Base-by-base conservation (phyloP, 1,140 invertebrate genomes). In the Drosophila mojavensis region DNA sequence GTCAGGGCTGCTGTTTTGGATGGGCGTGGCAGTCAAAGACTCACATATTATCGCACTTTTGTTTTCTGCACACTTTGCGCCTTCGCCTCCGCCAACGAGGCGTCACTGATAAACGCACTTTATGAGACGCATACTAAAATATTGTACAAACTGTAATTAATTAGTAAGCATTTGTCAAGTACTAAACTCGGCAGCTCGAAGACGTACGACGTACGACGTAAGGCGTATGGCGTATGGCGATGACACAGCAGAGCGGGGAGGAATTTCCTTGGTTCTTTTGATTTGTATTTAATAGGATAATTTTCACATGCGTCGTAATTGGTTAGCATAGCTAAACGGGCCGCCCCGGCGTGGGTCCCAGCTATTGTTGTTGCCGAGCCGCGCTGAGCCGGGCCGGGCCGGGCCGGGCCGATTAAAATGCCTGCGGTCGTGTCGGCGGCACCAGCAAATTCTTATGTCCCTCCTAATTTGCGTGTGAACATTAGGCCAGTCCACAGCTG, bases 81-180 rank as follows among this genome's bases (percentile, higher is more conserved):
- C 48, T 48, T 50, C 45, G 59, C 64, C 48, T 48, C 43, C 28
- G 59, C 43, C 9, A 24, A 13, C 59, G 60, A 39, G 10, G 36
- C 36, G 36, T 39, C 36, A 39, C 41, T 69, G 81, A 85, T 90
- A 75, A 79, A 89, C 85, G 86, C 86, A 90, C 85, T 90, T 90
- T 90, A 89, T 85, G 86, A 81, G 88, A 61, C 60, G 84, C 75
- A 75, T 85, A 91, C 90, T 91, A 91, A 91, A 91, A 88, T 81
- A 90, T 91, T 91, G 90, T 91, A 91, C 90, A 91, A 91, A 91
- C 90, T 91, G 90, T 91, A 91, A 91, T 91, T 91, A 91, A 91
- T 91, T 91, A 91, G 90, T 91, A 91, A 90, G 79, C 90, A 91
- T 91, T 91, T 91, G 90, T 91, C 90, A 91, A 91, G 86, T 91